phyloP scores from a whole-genome alignment of 2,113 vertebrate species.

The Panthera tigris region DNA sequence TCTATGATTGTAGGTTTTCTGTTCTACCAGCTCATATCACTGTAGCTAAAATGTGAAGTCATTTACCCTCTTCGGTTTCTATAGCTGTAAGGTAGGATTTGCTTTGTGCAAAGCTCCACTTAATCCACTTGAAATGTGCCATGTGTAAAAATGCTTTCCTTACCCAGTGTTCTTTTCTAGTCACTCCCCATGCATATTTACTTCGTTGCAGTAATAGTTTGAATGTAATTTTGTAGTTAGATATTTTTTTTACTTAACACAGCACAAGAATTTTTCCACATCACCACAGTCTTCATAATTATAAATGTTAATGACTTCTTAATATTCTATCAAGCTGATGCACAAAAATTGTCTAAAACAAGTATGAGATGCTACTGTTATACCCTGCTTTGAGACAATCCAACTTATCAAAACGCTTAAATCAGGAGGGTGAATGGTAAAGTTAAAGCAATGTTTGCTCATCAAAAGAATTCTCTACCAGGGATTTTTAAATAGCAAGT shows the following conservation, averaged over 20 bases:
- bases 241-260: constrained; percentile 43
- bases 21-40: not conserved
- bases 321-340: constrained; percentile 48
- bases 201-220: not conserved
- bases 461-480: not conserved
- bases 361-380: constrained; percentile 28
- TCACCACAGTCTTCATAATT: constrained; percentile 27
- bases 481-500: constrained; percentile 21
- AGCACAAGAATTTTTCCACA: constrained; percentile 22
- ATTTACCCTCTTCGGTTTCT: not conserved
- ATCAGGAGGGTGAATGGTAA: not conserved
- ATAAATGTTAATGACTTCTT: constrained; percentile 58
- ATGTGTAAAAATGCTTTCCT: not conserved
- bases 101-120: constrained; percentile 12
- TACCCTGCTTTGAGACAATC: constrained; percentile 32
- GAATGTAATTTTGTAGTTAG: constrained; percentile 38
- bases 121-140: constrained; percentile 11
- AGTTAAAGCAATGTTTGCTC: not conserved
- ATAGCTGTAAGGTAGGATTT: constrained; percentile 14
- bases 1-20: constrained; percentile 10
- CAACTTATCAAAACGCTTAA: not conserved
- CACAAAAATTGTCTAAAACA: constrained; percentile 15
- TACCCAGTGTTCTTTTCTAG: not conserved
- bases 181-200: not conserved
- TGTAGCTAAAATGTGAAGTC: not conserved